These are phyloP conservation scores for Danionella dracula DNA, from an alignment of 2,797 vertebrate species.

Conservation along the genomic window DNA sequence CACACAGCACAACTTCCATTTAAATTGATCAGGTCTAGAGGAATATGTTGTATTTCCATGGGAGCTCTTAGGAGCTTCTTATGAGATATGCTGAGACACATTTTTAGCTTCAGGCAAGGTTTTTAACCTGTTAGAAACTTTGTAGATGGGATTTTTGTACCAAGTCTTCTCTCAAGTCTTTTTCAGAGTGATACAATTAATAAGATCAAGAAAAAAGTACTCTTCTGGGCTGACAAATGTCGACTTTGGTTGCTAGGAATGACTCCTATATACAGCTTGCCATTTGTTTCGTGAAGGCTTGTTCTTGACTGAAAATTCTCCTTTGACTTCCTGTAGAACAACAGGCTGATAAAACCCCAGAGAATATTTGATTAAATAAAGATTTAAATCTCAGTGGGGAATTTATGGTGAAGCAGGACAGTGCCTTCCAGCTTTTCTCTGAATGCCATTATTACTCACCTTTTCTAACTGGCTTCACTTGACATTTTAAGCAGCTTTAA, in stretches of 20 bases:
- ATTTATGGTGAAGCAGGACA: too few species aligned
- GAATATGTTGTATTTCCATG: constrained; percentile 1
- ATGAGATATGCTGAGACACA: constrained; percentile 28
- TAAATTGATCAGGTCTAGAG: too few species aligned
- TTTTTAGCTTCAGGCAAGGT: constrained; percentile 36
- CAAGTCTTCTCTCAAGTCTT: constrained; percentile 18
- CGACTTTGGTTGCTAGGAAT: not conserved
- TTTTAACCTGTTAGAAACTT: constrained; percentile 49
- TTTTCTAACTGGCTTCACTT: not conserved
- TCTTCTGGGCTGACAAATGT: not conserved
- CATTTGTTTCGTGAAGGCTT: not conserved
- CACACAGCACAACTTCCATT: too few species aligned
- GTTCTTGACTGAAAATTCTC: too few species aligned
- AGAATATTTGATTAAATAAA: too few species aligned
- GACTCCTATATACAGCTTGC: not conserved
- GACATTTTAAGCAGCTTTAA: not conserved
- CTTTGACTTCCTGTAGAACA: too few species aligned
- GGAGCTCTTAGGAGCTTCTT: not conserved
- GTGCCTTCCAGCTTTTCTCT: too few species aligned
- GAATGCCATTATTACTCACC: too few species aligned
- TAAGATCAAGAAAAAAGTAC: constrained; percentile 4
- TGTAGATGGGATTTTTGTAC: constrained; percentile 20
- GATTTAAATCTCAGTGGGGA: too few species aligned
- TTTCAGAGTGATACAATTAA: constrained; percentile 27
- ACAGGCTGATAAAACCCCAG: too few species aligned